These are phyloP conservation scores for Menura novaehollandiae DNA, from an alignment of 2,113 vertebrate species.

Conservation along the genomic window DNA sequence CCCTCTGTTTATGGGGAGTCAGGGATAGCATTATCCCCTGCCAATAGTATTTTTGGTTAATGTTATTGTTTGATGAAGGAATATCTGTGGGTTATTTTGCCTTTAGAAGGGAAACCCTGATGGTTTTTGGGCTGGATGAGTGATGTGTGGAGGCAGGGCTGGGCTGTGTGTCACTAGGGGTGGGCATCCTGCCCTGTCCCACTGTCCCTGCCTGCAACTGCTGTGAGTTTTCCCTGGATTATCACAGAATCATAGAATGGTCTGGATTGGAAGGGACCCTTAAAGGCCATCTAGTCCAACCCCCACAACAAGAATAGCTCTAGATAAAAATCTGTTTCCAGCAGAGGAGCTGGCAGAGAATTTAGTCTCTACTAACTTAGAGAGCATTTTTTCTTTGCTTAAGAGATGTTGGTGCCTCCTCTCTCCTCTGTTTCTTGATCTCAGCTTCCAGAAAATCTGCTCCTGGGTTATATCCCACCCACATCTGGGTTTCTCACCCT, in stretches of 20 bases:
- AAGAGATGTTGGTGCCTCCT: background rate
- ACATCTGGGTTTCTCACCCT: background rate
- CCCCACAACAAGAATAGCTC: background rate
- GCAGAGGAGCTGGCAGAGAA: background rate
- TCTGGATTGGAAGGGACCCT: background rate
- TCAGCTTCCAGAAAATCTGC: background rate
- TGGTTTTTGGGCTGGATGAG: background rate
- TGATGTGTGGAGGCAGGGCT: background rate
- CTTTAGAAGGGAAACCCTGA: background rate
- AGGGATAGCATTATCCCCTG: background rate
- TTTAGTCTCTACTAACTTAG: background rate
- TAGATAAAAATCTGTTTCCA: background rate
- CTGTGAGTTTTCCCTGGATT: background rate
- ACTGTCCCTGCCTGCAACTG: background rate
- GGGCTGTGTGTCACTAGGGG: background rate
- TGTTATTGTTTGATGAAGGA: background rate
- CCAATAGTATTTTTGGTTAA: background rate
- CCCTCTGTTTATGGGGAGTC: background rate
- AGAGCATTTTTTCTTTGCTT: background rate
- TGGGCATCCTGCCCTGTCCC: background rate
- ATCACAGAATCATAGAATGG: background rate
- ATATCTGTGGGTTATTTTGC: background rate
- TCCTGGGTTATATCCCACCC: background rate
- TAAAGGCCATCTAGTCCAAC: background rate
- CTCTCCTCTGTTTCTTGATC: background rate